Conservation (phyloP, 2,888 invertebrate genomes). For the Carabus problematicus region DNA sequence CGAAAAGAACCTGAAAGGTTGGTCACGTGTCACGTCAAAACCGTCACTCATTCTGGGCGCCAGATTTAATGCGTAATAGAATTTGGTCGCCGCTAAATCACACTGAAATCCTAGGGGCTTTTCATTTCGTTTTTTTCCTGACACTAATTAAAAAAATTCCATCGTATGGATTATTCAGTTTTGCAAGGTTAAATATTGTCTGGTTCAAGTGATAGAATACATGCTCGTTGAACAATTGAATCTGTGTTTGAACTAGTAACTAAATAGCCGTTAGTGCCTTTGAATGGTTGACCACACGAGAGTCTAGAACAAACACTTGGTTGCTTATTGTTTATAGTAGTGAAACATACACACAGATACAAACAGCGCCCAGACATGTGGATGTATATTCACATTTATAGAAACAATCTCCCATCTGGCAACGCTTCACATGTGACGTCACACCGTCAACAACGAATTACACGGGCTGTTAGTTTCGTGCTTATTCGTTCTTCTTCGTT, state of each 20-base stretch:
- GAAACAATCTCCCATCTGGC: conserved; percentile 13
- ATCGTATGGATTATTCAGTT: conserved; percentile 36
- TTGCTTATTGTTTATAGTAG: background rate
- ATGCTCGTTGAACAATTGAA: too few relatives aligned
- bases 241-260: too few relatives aligned
- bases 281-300: too few relatives aligned
- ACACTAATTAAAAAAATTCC: conserved; percentile 41
- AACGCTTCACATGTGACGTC: conserved; percentile 25
- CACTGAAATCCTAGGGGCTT: background rate
- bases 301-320: too few relatives aligned
- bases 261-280: too few relatives aligned
- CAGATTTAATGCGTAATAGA: conserved; percentile 11
- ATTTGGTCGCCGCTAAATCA: conserved; percentile 17
- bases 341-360: conserved; percentile 8
- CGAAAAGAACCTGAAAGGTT: too few relatives aligned
- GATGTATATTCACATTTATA: conserved; percentile 18
- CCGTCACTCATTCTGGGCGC: background rate
- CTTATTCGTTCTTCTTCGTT: conserved; percentile 2
- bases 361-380: conserved; percentile 9
- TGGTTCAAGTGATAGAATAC: too few relatives aligned
- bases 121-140: conserved; percentile 30
- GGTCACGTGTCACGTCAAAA: conserved; percentile 16
- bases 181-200: background rate
- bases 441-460: conserved; percentile 18
- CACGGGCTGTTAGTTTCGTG: conserved; percentile 23